Base-by-base conservation (phyloP, 2,888 invertebrate species). In the Prosapia bicincta region DNA sequence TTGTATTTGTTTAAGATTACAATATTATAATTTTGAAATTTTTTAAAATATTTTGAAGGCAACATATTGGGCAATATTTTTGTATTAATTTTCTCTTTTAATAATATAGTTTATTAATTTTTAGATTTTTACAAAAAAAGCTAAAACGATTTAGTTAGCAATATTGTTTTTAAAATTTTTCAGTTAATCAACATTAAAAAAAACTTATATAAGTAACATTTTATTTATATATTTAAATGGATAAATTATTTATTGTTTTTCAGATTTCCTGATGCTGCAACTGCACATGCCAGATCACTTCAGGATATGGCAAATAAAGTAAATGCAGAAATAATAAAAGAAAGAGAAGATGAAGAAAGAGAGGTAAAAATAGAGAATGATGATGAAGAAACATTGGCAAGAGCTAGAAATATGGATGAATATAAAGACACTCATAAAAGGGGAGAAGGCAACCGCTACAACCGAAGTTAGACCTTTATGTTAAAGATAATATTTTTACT, bases 381-480 rank as follows among this genome's bases (percentile, higher is more conserved):
- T 79, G 93, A 96, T 84, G 88, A 90, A 0, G 92, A 92, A 74
- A 86, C 89, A 81, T 83, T 94, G 77, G 88, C 86, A 32, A 87
- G 90, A 74, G 87, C 89, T 82, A 88, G 94, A 26, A 88, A 87
- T 75, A 91, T 91, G 89, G 96, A 96, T 85, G 96, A 96, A 79
- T 96, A 92, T 83, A 96, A 95, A 83, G 96, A 97, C 85, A 92
- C 91, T 15, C 94, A 95, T 82, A 90, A 93, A 76, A 88, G 95
- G 76, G 96, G 96, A 13, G 94, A 93, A 90, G 96, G 96, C 68
- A 96, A 96, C 86, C 87, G 96, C 9, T 80, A 81, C 25, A 76
- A 76, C 26, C 72, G 76, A 15, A 76, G 76, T 68, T 76, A 71
- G 24, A 65, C 26, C 6, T 7, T 65, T 65, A 65, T 7, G n/a